Evolutionary conservation across 1,140 invertebrate genomes (phyloP), one percentile per base, ranked within the genome.

Genomic region (Polyergus mexicanus): DNA sequence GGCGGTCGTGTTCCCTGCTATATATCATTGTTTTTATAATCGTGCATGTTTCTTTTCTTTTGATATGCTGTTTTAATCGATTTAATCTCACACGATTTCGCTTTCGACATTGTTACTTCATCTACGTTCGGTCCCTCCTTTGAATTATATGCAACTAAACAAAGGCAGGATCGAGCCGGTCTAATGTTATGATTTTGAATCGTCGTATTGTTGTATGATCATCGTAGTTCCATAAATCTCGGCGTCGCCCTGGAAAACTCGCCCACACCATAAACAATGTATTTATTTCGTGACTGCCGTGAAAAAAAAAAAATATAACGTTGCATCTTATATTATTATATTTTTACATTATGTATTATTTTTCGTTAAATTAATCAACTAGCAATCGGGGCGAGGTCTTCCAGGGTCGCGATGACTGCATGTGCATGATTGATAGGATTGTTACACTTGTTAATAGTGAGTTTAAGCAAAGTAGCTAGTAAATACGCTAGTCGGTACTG

Each of bases 361-460:
- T 6, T 25, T 38, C 3, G 32, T 47, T 35, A 19, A 19, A 35
- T 16, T 11, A 5, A 19, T 19, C 2, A 76, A 84, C 25, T 76
- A 77, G 84, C 65, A 76, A 85, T 87, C 88, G 90, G 66, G 88
- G 66, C 78, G 78, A 71, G 13, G 90, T 94, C 91, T 94, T 89
- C 92, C 88, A 66, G 89, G 86, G 88, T 86, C 81, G 22, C 35
- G 54, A 72, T 84, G 51, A 63, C 72, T 85, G 92, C 91, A 94
- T 94, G 92, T 89, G 94, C 93, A 95, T 94, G 94, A 87, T 90
- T 91, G 85, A 84, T 74, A 89, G 75, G 88, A 69, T 84, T 69
- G 87, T 35, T 94, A 95, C 93, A 95, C 93, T 51, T 95, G 94
- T 95, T 95, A 95, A 95, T 95, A 95, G 94, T 95, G 94, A 95